phyloP scores from a whole-genome alignment of 2,888 invertebrate species.

The Dasypogon diadema region DNA sequence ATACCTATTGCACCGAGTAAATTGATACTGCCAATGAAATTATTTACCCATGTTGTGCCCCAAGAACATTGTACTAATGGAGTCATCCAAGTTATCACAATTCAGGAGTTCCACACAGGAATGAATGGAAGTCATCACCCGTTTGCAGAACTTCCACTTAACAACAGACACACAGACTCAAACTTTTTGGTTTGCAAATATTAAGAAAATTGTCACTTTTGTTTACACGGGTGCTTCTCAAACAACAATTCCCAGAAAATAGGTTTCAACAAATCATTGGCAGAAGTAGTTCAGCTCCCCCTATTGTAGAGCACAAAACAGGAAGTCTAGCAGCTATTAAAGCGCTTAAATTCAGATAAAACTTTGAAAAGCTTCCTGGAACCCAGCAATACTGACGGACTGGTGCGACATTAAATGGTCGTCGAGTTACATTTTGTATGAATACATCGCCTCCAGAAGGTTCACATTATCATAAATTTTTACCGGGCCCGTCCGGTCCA shows the following conservation, averaged over 20 bases:
- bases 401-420: constrained; percentile 17
- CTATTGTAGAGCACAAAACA: background rate
- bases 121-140: background rate
- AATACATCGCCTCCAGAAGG: constrained; percentile 22
- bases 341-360: constrained; percentile 35
- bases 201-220: background rate
- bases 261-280: background rate
- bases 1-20: no score
- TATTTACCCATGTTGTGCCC: background rate
- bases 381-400: background rate
- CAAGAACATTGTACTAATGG: background rate
- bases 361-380: background rate
- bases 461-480: constrained; percentile 34
- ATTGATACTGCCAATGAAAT: background rate
- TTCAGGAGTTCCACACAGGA: no score
- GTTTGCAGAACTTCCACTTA: background rate
- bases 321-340: constrained; percentile 1
- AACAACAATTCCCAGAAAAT: background rate
- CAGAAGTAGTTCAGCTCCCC: background rate
- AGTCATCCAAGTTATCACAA: background rate
- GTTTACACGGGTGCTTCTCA: background rate
- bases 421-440: constrained; percentile 17
- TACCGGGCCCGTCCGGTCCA: constrained; percentile 13
- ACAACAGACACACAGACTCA: background rate
- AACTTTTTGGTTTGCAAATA: background rate